Evolutionary conservation across 2,888 invertebrate species (phyloP), one percentile per base, ranked within the genome.

Genomic region (Parnassius orleans): DNA sequence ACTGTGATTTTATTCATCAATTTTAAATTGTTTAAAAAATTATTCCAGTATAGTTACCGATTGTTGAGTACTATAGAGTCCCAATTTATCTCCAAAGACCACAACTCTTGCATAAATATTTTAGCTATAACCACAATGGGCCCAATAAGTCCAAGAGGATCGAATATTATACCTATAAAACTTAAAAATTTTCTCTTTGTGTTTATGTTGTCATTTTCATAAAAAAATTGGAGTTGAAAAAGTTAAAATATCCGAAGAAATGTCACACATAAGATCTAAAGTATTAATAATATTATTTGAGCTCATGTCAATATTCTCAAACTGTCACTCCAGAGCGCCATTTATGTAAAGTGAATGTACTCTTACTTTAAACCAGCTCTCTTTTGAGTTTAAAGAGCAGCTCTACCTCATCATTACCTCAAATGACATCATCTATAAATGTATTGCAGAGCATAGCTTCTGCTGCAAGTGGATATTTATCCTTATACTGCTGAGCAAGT

Each of bases 111-210:
- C 51, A 51, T 19, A 11, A 51, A 19, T n/a, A 51, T 15, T 11
- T 51, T 51, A 10, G 19, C 51, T 10, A 15, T 19, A 15, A 51
- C 15, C 9, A 19, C 3, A 15, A 19, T n/a, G n/a, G n/a, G 7
- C 11, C 15, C 51, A 15, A 51, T 51, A 2, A 51, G 15, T 5
- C 51, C 51, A 15, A 51, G 15, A n/a, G 51, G 19, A 51, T 51
- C 51, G 15, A 15, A 51, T 5, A 51, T 51, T 53, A 63, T 65
- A 2, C 70, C 59, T 12, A 70, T 65, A 52, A 64, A 69, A 47
- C 66, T 68, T 1, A 71, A 44, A n/a, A 69, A 52, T 54, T 60
- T 15, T 46, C 68, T 53, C 62, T 69, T 69, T n/a, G 68, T 63
- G 10, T 52, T 11, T 33, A 43, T 19, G 3, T 55, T 14, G 7